Evolutionary conservation across 2,888 invertebrate genomes (phyloP), one percentile per base, ranked within the genome.

Genomic region (Leucania comma): DNA sequence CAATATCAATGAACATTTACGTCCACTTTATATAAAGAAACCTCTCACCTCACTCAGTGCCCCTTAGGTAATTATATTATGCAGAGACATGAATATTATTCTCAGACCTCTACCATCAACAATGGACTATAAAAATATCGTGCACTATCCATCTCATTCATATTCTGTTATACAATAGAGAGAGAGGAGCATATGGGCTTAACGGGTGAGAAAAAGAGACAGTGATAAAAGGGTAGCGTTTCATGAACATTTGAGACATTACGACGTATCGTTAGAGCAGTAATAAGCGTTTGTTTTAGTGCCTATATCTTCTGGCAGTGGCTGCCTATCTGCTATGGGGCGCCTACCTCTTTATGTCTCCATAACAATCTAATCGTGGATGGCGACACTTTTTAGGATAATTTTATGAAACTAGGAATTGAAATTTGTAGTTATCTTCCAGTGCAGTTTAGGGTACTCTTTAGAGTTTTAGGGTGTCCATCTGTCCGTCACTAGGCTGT

Each of bases 241-340:
- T 78, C 71, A 80, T 77, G 81, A 81, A 74, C 82, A 80, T 81
- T 83, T 75, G 64, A 81, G 73, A 80, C 74, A 82, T 86, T 81
- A 86, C 82, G 82, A 78, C 71, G 80, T 77, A 80, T 82, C 85
- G 80, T 85, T 85, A 83, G 83, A 79, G 78, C 76, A 17, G 82
- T 85, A 78, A 83, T 83, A 83, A 76, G 82, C 80, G 78, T 83
- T 77, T 82, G 80, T 85, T 85, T 85, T 82, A 85, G 80, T 82
- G 75, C 58, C 83, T 72, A 74, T 72, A 71, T 78, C 82, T 79
- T 78, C 73, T 75, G 75, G 64, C 73, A 73, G 75, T 54, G 57
- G 61, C 72, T 70, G 75, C 71, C 75, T 82, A 76, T 74, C 68
- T 78, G 29, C 71, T n/a, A 69, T 76, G 66, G 50, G 54, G 53